phyloP scores from a whole-genome alignment of 2,888 invertebrate genomes.

The Lepidochrysops patricia region DNA sequence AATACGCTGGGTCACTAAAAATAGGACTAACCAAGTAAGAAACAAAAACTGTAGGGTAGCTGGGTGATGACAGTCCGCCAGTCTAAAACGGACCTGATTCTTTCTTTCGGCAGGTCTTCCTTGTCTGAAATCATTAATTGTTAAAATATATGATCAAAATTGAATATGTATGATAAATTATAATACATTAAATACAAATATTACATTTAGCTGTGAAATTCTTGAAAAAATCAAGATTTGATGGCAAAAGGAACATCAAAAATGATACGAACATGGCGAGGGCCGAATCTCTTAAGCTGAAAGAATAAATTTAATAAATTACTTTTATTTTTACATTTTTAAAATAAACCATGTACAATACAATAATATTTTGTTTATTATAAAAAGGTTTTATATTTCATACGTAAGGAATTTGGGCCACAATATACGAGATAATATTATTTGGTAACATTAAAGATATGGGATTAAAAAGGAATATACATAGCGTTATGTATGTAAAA shows the following conservation, averaged over 20 bases:
- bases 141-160: too few species aligned
- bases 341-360: too few species aligned
- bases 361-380: conserved; percentile 9
- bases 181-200: neutral
- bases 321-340: too few species aligned
- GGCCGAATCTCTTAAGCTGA: conserved; percentile 48
- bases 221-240: conserved; percentile 31
- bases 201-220: conserved; percentile 44
- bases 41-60: conserved; percentile 51
- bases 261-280: conserved; percentile 37
- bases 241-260: conserved; percentile 45
- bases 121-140: conserved; percentile 32
- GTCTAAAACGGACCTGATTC: conserved; percentile 34
- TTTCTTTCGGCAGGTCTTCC: conserved; percentile 41
- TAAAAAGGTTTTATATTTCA: conserved; percentile 8
- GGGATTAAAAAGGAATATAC: too few species aligned
- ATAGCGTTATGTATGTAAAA: too few species aligned
- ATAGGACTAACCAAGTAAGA: conserved; percentile 41
- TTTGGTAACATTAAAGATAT: too few species aligned
- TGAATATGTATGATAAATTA: neutral
- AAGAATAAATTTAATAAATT: conserved; percentile 27
- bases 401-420: too few species aligned
- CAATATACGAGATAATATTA: too few species aligned
- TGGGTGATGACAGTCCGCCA: conserved; percentile 35
- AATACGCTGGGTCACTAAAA: conserved; percentile 16